Evolutionary conservation across 2,888 invertebrate genomes (phyloP).

Genomic region (Monochamus alternatus): DNA sequence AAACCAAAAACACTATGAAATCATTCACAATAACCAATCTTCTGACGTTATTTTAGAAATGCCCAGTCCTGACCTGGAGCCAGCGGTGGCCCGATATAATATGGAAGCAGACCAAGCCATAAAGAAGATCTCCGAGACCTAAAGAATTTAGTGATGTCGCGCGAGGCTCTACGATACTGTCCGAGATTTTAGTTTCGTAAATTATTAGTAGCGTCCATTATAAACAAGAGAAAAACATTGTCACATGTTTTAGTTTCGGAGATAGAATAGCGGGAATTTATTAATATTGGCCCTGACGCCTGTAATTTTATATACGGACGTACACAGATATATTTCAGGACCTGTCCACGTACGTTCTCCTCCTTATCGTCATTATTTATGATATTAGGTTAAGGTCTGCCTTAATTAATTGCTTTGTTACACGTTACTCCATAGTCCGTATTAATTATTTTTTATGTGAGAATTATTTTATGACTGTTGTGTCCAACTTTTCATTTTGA

Average conservation of each 20-base stretch:
- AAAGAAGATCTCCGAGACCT: constrained; percentile 44
- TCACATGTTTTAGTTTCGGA: constrained; percentile 59
- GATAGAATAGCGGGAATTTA: constrained; percentile 63
- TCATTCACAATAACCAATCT: neutral
- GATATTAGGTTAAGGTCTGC: constrained; percentile 40
- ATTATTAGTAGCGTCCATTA: constrained; percentile 62
- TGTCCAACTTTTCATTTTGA: too few species aligned
- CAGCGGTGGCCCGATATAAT: constrained; percentile 46
- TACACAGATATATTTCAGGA: constrained; percentile 33
- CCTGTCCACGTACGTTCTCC: constrained; percentile 34
- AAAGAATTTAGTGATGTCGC: constrained; percentile 64
- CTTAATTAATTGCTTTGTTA: constrained; percentile 32
- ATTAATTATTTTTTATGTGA: constrained; percentile 36
- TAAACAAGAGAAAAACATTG: constrained; percentile 64
- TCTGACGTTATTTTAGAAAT: neutral
- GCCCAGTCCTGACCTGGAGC: constrained; percentile 21
- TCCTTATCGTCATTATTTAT: constrained; percentile 44
- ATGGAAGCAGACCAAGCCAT: constrained; percentile 47
- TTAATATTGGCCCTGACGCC: constrained; percentile 59
- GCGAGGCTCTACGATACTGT: constrained; percentile 62
- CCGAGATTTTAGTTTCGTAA: constrained; percentile 61
- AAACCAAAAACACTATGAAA: neutral
- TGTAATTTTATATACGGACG: constrained; percentile 53
- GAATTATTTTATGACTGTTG: constrained; percentile 11
- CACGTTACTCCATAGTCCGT: constrained; percentile 2